A percentile compares a stretch with the other conserved stretches of the same genome.
phyloP scores from a whole-genome alignment of 2,888 invertebrate species.

The Drosophila niveifrons region DNA sequence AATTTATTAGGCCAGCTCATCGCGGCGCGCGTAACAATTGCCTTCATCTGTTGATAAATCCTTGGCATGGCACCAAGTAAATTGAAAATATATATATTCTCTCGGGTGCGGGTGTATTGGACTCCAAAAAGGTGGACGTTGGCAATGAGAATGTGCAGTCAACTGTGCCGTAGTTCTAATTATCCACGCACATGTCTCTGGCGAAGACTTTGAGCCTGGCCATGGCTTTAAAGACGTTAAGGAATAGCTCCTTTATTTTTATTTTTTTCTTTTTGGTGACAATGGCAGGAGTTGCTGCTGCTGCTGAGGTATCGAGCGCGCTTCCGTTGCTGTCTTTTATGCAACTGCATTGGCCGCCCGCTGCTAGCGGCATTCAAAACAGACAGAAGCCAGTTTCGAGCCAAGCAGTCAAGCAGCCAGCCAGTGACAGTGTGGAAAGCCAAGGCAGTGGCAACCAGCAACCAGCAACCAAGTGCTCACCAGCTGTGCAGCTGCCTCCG shows the following conservation, averaged over 20 bases:
- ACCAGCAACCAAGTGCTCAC: slow-evolving; percentile 58
- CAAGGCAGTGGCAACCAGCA: slow-evolving; percentile 12
- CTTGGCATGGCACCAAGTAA: slow-evolving; percentile 79
- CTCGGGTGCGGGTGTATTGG: slow-evolving; percentile 2
- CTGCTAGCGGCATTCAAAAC: slow-evolving; percentile 80
- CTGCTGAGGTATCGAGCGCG: slow-evolving; percentile 66
- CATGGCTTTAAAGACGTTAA: slow-evolving; percentile 54
- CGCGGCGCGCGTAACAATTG: slow-evolving; percentile 78
- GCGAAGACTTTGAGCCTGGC: slow-evolving; percentile 41
- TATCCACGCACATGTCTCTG: slow-evolving; percentile 78
- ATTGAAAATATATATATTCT: slow-evolving; percentile 72
- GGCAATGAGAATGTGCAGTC: slow-evolving; percentile 68
- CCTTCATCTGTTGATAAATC: slow-evolving; percentile 81
- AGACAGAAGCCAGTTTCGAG: slow-evolving; percentile 47
- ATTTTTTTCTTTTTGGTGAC: slow-evolving; percentile 12
- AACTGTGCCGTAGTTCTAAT: slow-evolving; percentile 78
- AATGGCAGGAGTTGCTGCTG: slow-evolving; percentile 21
- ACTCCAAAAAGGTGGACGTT: slow-evolving; percentile 38
- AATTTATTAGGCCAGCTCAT: slow-evolving; percentile 77
- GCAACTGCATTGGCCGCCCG: slow-evolving; percentile 81
- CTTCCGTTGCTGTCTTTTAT: slow-evolving; percentile 80
- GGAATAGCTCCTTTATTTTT: not conserved
- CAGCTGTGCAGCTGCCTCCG: slow-evolving; percentile 74
- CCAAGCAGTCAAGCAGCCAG: slow-evolving; percentile 19
- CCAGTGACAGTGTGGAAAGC: slow-evolving; percentile 1